Evolutionary conservation across 2,888 invertebrate genomes (phyloP), one percentile per base, ranked within the genome.

Genomic region (Dolomedes plantarius): DNA sequence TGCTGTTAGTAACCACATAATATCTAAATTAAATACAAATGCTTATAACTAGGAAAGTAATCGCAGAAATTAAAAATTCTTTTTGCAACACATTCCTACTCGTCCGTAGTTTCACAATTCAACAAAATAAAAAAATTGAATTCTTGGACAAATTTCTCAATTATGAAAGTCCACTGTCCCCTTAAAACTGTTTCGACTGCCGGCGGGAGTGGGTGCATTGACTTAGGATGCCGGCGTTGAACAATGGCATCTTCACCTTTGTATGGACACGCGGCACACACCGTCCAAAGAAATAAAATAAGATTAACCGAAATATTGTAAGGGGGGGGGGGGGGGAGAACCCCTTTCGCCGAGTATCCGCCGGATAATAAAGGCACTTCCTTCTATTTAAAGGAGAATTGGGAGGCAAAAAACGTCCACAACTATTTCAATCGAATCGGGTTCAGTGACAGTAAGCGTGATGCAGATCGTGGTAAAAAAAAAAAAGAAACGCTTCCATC

Each of bases 371-470:
- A 65, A 67, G 50, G 36, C 50, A 65, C 41, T 83, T 73, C 76
- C 36, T 71, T 23, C 65, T 31, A 39, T 36, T n/a, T 39, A 31
- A 31, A 56, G 7, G 64, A 79, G n/a, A n/a, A n/a, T n/a, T n/a
- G n/a, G n/a, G n/a, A n/a, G n/a, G n/a, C n/a, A 74, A 50, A 69
- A 64, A 62, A 39, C 27, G 11, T 69, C 16, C 16, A 16, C 16
- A 39, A 29, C 32, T 74, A 78, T 62, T 62, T 19, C 67, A 68
- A 72, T 50, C 32, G 41, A 62, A 75, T 36, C 39, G 75, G 82
- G 69, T 83, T 65, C 41, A 50, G 71, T 46, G 75, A 75, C 82
- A 73, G 67, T 72, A n/a, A 73, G 65, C 67, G 41, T 31, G 62
- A 62, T 23, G 31, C 50, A 46, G 56, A 19, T 19, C 23, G 5